phyloP scores from a whole-genome alignment of 2,797 vertebrate genomes.

The Chrosomus eos region DNA sequence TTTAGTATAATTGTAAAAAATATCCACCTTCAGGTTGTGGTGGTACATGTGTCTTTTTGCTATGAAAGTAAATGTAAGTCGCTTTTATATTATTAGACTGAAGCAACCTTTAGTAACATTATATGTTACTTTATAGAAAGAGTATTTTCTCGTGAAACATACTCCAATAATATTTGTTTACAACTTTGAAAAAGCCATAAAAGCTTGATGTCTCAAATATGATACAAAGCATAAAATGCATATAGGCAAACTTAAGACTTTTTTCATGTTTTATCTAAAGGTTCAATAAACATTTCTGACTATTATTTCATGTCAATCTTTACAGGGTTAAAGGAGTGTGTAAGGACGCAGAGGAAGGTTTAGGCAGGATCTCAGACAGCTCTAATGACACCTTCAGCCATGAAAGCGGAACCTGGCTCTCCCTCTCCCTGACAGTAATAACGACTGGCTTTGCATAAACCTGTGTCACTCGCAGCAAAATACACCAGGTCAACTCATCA shows the following conservation, averaged over 20 bases:
- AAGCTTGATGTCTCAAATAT: not conserved
- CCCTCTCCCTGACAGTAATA: conserved; percentile 84
- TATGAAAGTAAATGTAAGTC: too few relatives aligned
- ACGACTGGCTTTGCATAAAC: conserved; percentile 83
- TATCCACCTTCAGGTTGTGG: not conserved
- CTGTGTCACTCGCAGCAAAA: conserved; percentile 82
- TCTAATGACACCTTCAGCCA: conserved; percentile 85
- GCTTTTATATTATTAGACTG: too few relatives aligned
- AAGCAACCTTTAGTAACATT: too few relatives aligned
- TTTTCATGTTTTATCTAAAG: too few relatives aligned
- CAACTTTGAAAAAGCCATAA: not conserved
- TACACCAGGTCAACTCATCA: conserved; percentile 79
- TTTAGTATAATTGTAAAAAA: not conserved
- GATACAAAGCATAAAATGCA: not conserved
- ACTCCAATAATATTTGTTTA: not conserved
- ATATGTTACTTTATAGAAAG: too few relatives aligned
- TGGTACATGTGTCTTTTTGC: not conserved
- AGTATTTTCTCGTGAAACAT: not conserved
- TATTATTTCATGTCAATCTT: not conserved
- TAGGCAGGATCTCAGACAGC: conserved; percentile 74
- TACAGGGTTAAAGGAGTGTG: conserved; percentile 1
- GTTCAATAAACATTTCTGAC: not conserved
- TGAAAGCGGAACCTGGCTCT: conserved; percentile 82
- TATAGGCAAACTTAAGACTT: not conserved
- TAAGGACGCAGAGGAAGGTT: conserved; percentile 34